Percentiles rank a stretch among this genome's conserved stretches.
Conservation (phyloP, 2,113 vertebrate species). For the Macaca mulatta region DNA sequence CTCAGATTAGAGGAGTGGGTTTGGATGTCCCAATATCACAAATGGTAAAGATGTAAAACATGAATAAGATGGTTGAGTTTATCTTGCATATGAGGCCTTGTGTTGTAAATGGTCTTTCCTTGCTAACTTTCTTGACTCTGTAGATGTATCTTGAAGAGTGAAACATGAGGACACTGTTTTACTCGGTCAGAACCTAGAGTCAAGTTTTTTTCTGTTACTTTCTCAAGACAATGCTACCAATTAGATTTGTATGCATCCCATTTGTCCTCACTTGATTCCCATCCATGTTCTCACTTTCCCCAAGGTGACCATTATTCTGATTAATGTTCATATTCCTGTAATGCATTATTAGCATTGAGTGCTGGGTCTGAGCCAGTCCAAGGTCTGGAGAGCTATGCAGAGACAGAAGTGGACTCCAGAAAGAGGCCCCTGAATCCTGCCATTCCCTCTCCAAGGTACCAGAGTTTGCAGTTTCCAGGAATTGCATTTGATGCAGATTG, state of each 20-base stretch:
- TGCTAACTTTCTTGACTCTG: background rate
- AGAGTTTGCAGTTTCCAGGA: conserved; percentile 1
- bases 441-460: background rate
- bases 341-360: background rate
- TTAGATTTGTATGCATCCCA: background rate
- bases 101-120: background rate
- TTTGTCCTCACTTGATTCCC: background rate
- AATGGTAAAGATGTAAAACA: background rate
- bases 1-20: background rate
- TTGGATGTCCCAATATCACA: background rate
- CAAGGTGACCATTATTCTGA: background rate
- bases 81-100: background rate
- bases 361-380: background rate
- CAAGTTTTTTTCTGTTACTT: background rate
- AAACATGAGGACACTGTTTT: background rate
- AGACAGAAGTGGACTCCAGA: background rate
- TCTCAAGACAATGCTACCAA: background rate
- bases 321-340: background rate
- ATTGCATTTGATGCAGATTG: background rate
- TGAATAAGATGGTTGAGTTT: background rate
- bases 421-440: background rate
- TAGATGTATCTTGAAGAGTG: background rate
- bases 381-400: background rate
- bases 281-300: background rate
- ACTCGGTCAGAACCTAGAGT: background rate